Conservation (phyloP, 2,113 vertebrate genomes). For the Zosterops japonicus region DNA sequence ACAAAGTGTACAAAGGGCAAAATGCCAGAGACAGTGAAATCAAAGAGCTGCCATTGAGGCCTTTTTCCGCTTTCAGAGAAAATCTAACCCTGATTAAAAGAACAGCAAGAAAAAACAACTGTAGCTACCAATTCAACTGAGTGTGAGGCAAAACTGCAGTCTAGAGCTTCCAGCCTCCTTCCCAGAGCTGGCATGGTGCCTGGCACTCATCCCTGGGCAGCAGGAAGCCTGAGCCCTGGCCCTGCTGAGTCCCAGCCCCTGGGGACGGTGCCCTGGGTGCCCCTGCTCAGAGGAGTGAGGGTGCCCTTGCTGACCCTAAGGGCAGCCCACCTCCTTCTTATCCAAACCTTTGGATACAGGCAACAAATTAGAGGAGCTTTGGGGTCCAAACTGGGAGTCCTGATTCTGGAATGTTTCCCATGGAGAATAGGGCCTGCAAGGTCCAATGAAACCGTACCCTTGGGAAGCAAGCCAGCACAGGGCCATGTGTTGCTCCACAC, state of each 20-base stretch:
- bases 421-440: background rate
- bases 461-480: background rate
- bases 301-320: background rate
- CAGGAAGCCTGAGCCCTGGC: background rate
- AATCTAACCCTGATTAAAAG: background rate
- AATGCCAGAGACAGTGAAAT: background rate
- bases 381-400: background rate
- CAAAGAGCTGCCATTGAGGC: background rate
- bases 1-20: background rate
- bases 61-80: background rate
- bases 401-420: background rate
- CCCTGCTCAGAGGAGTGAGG: background rate
- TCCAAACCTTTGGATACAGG: background rate
- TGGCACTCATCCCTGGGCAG: background rate
- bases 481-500: background rate
- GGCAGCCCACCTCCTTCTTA: background rate
- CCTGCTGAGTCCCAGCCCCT: background rate
- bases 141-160: rapidly evolving
- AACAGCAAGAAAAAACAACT: background rate
- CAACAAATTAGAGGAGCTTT: background rate
- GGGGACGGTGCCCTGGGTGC: background rate
- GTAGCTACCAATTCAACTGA: background rate
- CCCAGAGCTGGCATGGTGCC: rapidly evolving
- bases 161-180: background rate
- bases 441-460: background rate